phyloP scores from a whole-genome alignment of 2,797 vertebrate species.

The Hippocampus kuda region DNA sequence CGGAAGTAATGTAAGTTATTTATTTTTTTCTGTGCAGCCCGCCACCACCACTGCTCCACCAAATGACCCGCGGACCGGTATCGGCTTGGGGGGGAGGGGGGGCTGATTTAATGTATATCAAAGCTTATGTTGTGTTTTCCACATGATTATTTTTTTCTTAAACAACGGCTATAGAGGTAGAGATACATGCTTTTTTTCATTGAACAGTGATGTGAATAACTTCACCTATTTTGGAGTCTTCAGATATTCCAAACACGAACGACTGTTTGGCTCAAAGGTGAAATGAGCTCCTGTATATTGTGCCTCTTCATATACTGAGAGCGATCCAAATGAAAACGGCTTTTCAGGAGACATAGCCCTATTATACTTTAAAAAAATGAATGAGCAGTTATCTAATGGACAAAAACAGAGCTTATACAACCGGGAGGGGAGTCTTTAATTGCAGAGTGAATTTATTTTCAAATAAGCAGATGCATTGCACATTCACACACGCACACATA shows the following conservation, averaged over 20 bases:
- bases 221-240: not conserved
- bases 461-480: conserved; percentile 44
- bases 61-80: no score
- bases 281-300: not conserved
- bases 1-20: no score
- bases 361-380: not conserved
- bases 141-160: not conserved
- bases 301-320: not conserved
- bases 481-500: conserved; percentile 12
- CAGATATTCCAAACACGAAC: not conserved
- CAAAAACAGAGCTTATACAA: conserved; percentile 21
- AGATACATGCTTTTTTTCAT: not conserved
- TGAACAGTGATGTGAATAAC: not conserved
- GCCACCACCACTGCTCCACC: no score
- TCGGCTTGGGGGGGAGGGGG: no score
- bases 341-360: not conserved
- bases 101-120: not conserved
- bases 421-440: conserved; percentile 49
- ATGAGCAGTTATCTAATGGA: not conserved
- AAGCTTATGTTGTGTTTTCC: not conserved
- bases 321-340: not conserved
- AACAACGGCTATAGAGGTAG: not conserved
- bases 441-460: conserved; percentile 57
- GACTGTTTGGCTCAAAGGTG: not conserved
- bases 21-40: no score